Evolutionary conservation across 2,797 vertebrate species (phyloP).

Genomic region (Simalia tracyae): DNA sequence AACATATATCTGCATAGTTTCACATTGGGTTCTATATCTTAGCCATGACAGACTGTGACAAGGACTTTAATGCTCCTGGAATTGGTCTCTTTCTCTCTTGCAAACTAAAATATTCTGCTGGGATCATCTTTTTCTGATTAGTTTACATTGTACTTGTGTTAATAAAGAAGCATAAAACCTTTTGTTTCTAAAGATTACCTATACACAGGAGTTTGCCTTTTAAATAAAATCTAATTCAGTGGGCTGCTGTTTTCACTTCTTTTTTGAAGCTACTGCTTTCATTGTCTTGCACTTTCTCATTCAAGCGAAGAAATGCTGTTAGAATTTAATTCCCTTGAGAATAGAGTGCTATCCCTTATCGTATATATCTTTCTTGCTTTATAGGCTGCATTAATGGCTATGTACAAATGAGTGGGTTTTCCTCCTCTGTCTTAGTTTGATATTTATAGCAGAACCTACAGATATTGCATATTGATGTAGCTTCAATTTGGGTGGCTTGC

Average conservation of each 20-base stretch:
- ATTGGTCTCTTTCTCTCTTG: neutral
- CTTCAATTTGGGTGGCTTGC: neutral
- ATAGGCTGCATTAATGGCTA: slow-evolving; percentile 25
- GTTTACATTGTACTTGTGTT: neutral
- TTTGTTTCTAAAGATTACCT: slow-evolving; percentile 1
- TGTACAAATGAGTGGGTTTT: slow-evolving; percentile 26
- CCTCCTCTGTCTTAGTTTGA: neutral
- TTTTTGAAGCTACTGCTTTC: slow-evolving; percentile 26
- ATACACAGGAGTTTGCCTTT: neutral
- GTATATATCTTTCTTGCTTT: slow-evolving; percentile 20
- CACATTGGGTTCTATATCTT: neutral
- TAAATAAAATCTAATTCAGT: neutral
- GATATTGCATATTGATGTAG: slow-evolving; percentile 5
- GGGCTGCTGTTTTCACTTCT: slow-evolving; percentile 12
- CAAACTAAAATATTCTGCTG: neutral
- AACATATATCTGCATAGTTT: neutral
- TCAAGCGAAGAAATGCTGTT: slow-evolving; percentile 1
- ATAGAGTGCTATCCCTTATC: slow-evolving; percentile 1
- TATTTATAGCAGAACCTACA: neutral
- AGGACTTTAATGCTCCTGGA: neutral
- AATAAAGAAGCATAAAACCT: neutral
- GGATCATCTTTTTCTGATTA: slow-evolving; percentile 3
- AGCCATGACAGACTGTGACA: neutral
- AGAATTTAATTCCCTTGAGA: slow-evolving; percentile 18
- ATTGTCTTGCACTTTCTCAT: neutral